phyloP scores from a whole-genome alignment of 2,113 vertebrate species.

The Triplophysa siluroides region DNA sequence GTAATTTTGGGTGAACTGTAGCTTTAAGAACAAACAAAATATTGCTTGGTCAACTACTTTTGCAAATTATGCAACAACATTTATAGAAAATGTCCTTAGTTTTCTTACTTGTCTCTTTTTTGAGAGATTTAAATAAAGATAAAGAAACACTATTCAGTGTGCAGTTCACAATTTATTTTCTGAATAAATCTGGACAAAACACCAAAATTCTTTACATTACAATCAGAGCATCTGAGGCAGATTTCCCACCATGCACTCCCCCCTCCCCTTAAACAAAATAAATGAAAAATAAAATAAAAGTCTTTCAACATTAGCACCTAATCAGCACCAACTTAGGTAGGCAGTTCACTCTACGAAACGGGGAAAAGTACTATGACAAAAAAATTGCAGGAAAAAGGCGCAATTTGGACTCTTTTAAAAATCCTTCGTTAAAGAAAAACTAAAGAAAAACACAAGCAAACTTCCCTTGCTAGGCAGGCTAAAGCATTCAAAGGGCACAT shows the following conservation, averaged over 20 bases:
- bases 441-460: slow-evolving; percentile 4
- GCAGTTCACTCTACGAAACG: slow-evolving; percentile 81
- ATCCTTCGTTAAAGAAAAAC: slow-evolving; percentile 60
- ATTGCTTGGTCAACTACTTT: no score
- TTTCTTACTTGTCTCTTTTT: no score
- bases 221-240: slow-evolving; percentile 98
- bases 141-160: slow-evolving; percentile 43
- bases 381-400: slow-evolving; percentile 52
- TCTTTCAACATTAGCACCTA: slow-evolving; percentile 92
- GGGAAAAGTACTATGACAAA: slow-evolving; percentile 62
- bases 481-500: slow-evolving; percentile 95
- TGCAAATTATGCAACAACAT: no score
- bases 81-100: no score
- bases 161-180: slow-evolving; percentile 98
- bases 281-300: slow-evolving; percentile 60
- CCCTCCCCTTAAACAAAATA: slow-evolving; percentile 68
- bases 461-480: slow-evolving; percentile 81
- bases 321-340: slow-evolving; percentile 84
- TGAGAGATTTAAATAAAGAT: background rate
- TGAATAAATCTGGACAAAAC: slow-evolving; percentile 99
- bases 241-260: slow-evolving; percentile 96
- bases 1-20: no score
- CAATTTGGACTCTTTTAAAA: slow-evolving; percentile 75
- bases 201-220: slow-evolving; percentile 99
- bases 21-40: no score